Evolutionary conservation across 2,797 vertebrate species (phyloP).

Genomic region (Myotis myotis): DNA sequence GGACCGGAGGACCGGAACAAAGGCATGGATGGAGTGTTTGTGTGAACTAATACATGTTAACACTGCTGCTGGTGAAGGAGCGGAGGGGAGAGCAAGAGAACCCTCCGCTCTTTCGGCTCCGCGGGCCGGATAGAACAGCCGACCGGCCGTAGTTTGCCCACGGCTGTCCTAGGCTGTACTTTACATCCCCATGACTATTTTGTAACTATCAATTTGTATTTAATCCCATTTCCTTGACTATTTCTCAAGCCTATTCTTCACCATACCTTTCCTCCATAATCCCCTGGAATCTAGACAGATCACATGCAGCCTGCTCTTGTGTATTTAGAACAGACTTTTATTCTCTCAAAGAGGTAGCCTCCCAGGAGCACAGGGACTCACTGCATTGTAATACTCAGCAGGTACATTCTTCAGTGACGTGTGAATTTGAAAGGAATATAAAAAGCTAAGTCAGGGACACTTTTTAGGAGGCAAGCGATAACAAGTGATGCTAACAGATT

Average conservation of each 20-base stretch:
- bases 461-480: background rate
- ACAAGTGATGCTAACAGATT: background rate
- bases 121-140: too few species aligned
- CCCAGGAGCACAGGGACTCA: background rate
- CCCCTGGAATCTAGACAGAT: background rate
- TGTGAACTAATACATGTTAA: too few species aligned
- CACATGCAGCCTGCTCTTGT: background rate
- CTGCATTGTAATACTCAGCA: background rate
- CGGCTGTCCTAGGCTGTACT: background rate
- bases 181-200: background rate
- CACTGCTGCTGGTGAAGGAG: too few species aligned
- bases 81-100: too few species aligned
- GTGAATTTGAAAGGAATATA: background rate
- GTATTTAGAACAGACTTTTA: background rate
- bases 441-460: background rate
- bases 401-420: background rate
- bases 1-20: too few species aligned
- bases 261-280: background rate
- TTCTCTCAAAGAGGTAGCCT: background rate
- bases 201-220: background rate
- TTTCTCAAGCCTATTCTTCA: background rate
- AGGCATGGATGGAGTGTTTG: too few species aligned
- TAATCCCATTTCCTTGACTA: background rate
- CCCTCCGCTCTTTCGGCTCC: too few species aligned
- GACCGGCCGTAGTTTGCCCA: too few species aligned